Evolutionary conservation across 2,113 vertebrate species (phyloP), one percentile per base, ranked within the genome.

Genomic region (Haemorhous mexicanus): DNA sequence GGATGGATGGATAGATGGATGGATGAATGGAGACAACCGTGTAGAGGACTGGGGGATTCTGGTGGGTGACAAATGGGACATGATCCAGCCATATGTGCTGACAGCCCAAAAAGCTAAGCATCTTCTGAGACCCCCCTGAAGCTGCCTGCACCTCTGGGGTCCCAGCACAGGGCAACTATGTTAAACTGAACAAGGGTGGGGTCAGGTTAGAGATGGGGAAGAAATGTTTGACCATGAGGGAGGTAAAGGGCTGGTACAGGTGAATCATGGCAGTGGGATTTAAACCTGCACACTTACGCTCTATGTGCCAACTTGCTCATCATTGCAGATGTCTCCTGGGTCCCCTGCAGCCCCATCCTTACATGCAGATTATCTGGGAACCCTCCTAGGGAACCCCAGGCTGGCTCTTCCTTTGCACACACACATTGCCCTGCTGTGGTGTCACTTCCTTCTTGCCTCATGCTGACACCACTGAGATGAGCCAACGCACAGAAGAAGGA

Each of bases 381-480:
- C 35, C 63, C 43, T 76, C 33, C 50, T 2, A 10, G 49, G 49
- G 27, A 32, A 9, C 24, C 32, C 2, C 11, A n/a, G 47, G 46
- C 55, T 64, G 5, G 1, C 16, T 70, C 62, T 78, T 56, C 26
- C 70, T 46, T 58, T 30, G 20, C 32, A 44, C 32, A 43, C 0
- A 0, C 74, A 44, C 62, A 55, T 8, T 5, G 20, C 9, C 11
- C 18, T 3, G 2, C 53, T 58, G 49, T 5, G 32, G 28, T 6
- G 13, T 28, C 0, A 0, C 62, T 90, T 92, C 79, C 89, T 90
- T 58, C 62, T 49, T 5, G 19, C 44, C 43, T 35, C 23, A 62
- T 0, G 0, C 32, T 11, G 11, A 53, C 55, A 70, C 37, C 32
- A 20, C 3, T 0, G 1, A 82, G 33, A 61, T n/a, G 32, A 88